phyloP scores from a whole-genome alignment of 1,140 invertebrate species.

The Trialeurodes vaporariorum region DNA sequence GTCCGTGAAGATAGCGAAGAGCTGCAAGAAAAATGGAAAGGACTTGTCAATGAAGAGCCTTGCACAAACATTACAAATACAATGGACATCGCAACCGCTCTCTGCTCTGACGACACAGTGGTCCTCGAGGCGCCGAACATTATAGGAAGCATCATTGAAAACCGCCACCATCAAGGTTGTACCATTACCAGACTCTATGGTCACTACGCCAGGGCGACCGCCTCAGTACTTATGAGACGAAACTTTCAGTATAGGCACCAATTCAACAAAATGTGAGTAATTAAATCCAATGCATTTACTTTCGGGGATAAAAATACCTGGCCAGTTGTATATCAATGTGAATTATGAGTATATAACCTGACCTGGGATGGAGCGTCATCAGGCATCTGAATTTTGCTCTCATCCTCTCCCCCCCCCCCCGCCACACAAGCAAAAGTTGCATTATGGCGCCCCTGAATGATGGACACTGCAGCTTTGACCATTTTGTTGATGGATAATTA shows the following conservation, averaged over 20 bases:
- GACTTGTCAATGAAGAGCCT: conserved; percentile 15
- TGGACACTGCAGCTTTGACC: too few relatives aligned
- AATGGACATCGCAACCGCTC: conserved; percentile 7
- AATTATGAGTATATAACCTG: too few relatives aligned
- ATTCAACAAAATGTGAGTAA: conserved; percentile 17
- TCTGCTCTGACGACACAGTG: conserved; percentile 12
- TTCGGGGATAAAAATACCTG: too few relatives aligned
- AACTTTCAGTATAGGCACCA: neutral
- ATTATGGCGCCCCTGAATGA: too few relatives aligned
- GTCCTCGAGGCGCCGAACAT: conserved; percentile 18
- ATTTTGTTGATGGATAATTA: too few relatives aligned
- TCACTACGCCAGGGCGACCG: conserved; percentile 11
- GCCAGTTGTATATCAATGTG: too few relatives aligned
- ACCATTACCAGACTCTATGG: conserved; percentile 14
- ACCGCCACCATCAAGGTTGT: conserved; percentile 11
- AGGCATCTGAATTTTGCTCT: too few relatives aligned
- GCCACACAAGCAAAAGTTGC: too few relatives aligned
- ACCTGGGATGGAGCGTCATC: too few relatives aligned
- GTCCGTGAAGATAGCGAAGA: conserved; percentile 12
- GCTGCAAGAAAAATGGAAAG: conserved; percentile 13
- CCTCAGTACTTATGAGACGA: conserved; percentile 13
- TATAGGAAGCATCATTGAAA: conserved; percentile 10
- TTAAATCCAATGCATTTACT: too few relatives aligned
- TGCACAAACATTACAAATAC: conserved; percentile 1
- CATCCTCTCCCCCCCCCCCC: too few relatives aligned